Conservation (phyloP, 1,140 invertebrate genomes). For the Halotydeus destructor region DNA sequence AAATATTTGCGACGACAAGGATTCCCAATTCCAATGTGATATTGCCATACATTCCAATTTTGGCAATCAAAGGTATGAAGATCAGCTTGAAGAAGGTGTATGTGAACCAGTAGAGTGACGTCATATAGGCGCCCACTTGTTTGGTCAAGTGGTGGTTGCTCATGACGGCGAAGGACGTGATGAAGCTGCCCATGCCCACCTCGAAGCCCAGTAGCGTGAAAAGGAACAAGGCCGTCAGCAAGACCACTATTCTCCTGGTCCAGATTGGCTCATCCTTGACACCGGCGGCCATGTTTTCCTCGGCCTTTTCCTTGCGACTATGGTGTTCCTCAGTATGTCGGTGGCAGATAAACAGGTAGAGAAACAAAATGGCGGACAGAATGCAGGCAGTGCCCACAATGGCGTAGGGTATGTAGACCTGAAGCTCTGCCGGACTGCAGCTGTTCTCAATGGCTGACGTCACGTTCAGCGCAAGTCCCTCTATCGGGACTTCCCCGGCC, state of each 20-base stretch:
- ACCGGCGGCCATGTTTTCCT: too few relatives aligned
- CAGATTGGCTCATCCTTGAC: too few relatives aligned
- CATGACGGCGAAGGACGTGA: constrained; percentile 26
- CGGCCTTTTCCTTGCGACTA: not conserved
- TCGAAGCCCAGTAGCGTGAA: constrained; percentile 28
- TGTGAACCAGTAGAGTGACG: constrained; percentile 31
- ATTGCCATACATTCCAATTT: constrained; percentile 22
- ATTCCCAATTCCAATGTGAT: too few relatives aligned
- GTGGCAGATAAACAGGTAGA: not conserved
- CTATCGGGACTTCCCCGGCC: not conserved
- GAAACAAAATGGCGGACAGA: not conserved
- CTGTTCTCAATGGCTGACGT: not conserved
- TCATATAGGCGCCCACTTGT: constrained; percentile 23
- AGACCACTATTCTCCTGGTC: too few relatives aligned
- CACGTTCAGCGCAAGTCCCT: not conserved
- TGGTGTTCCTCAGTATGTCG: not conserved
- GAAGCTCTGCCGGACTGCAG: not conserved
- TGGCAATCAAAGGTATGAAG: constrained; percentile 25
- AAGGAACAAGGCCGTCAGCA: too few relatives aligned
- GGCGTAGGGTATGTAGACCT: not conserved
- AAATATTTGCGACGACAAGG: not conserved
- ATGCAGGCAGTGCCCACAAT: not conserved
- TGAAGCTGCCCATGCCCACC: constrained; percentile 28
- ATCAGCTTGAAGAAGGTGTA: constrained; percentile 25
- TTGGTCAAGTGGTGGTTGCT: constrained; percentile 22